Base-by-base conservation (phyloP, 2,113 vertebrate species). In the Alethe diademata region DNA sequence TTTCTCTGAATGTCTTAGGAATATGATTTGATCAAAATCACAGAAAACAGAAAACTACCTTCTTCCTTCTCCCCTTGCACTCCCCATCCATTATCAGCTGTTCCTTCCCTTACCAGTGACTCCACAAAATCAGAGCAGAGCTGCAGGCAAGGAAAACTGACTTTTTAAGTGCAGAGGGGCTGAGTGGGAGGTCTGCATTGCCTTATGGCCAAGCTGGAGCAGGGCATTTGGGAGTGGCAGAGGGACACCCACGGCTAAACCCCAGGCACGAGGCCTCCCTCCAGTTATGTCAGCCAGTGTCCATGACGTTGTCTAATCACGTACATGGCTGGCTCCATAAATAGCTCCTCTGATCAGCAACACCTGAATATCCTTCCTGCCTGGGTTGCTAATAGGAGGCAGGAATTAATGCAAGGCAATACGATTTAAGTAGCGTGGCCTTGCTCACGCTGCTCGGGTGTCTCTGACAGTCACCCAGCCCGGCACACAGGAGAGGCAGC, bases 311-410 rank as follows among this genome's bases (percentile, higher is more conserved):
- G 74, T 91, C 87, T 87, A 96, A 96, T 64, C 61, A 3, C 18
- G 29, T 78, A 48, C 47, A 51, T 3, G 92, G 61, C 92, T 72
- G 57, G 70, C 40, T 96, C 93, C 84, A 92, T 45, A 94, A 96
- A 96, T 95, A 96, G 93, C 89, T 94, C 69, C 72, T 80, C 64
- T 3, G 36, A 88, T 79, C 89, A 91, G 89, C 67, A 83, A 38
- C 91, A 80, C 91, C 61, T 19, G 0, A 71, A 74, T 78, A 84
- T 51, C 95, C 95, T 91, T 86, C 93, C 93, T 95, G 86, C 90
- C 72, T 11, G 61, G 51, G 47, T 22, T 12, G 13, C 85, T 89
- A 56, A 84, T 25, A 81, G 73, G 60, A 89, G 73, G 73, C 73
- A 93, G 90, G 92, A 89, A 78, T 86, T 42, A 92, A 71, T 12